Base-by-base conservation (phyloP, 37 sponge, comb jelly and placozoan species). In the Ephydatia muelleri region DNA sequence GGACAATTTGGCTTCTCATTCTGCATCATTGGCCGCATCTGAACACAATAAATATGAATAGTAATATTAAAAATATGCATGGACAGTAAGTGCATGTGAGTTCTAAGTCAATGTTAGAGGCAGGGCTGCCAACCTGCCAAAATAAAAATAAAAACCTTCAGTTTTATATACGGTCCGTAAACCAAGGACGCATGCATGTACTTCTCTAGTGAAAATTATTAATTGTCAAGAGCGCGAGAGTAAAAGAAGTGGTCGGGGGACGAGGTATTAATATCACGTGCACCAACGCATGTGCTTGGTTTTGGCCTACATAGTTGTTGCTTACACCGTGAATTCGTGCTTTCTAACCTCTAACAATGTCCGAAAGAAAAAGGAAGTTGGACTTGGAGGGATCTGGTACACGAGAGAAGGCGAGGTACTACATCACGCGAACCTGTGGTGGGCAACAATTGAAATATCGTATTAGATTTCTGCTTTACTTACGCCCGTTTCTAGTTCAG, bases 321-420 rank as follows among this genome's bases (percentile, higher is more conserved):
- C 43, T 43, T 43, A n/a, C n/a, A n/a, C n/a, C n/a, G n/a, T 43
- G 43, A 6, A 9, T 43, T 6, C 6, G 43, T 75, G 33, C 34
- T 35, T 5, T 37, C 6, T 34, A 6, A 36, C 34, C 35, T 25
- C 35, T 75, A 32, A 34, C 35, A 4, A 90, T 90, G 91, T 79
- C 91, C 19, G 91, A 86, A 28, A 86, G 91, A 39, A 91, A 91
- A 65, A 78, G 91, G 64, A 86, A 78, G 39, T 43, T 91, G 27
- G 91, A 91, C 30, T 34, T 91, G 23, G 83, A 91, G 67, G 83
- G 83, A 23, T 67, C 90, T 79, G 83, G 83, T 19, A 26, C 90
- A 27, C 38, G 75, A 22, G 66, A 33, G 47, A 65, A 76, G 38
- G 23, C 38, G 64, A 76, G 76, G 77, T 84, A 76, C 48, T 67